Evolutionary conservation across 2,113 vertebrate species (phyloP).

Genomic region (Cricetomys ansorgei): DNA sequence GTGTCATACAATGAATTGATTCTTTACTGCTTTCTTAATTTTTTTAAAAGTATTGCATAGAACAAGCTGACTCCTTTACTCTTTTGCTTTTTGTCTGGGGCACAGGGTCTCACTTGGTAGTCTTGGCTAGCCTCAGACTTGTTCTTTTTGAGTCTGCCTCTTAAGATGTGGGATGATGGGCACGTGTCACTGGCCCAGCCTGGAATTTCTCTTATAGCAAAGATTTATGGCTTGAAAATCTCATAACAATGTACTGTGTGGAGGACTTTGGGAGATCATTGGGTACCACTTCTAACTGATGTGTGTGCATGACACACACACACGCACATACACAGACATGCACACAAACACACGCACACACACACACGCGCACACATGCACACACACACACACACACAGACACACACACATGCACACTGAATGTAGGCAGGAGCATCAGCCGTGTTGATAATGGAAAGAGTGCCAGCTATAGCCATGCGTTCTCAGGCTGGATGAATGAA

Average conservation of each 20-base stretch:
- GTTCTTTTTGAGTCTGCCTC: neutral
- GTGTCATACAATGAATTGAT: neutral
- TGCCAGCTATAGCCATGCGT: fast-evolving
- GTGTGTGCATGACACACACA: neutral
- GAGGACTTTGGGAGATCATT: neutral
- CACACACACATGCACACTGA: too few species aligned
- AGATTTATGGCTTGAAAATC: neutral
- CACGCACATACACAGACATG: too few species aligned
- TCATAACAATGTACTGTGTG: neutral
- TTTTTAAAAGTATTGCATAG: neutral
- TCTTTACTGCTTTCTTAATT: neutral
- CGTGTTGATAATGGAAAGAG: too few species aligned
- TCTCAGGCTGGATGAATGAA: fast-evolving
- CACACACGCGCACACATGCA: too few species aligned
- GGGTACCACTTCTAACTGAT: neutral
- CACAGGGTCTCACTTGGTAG: neutral
- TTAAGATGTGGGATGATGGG: neutral
- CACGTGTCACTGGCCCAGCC: neutral
- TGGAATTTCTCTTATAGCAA: neutral
- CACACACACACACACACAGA: too few species aligned
- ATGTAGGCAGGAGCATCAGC: neutral
- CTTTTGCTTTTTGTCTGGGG: too few species aligned
- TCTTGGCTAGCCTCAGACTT: neutral
- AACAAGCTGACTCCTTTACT: neutral
- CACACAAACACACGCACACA: too few species aligned